Evolutionary conservation across 1,140 invertebrate genomes (phyloP).

Genomic region (Drosophila malerkotliana): DNA sequence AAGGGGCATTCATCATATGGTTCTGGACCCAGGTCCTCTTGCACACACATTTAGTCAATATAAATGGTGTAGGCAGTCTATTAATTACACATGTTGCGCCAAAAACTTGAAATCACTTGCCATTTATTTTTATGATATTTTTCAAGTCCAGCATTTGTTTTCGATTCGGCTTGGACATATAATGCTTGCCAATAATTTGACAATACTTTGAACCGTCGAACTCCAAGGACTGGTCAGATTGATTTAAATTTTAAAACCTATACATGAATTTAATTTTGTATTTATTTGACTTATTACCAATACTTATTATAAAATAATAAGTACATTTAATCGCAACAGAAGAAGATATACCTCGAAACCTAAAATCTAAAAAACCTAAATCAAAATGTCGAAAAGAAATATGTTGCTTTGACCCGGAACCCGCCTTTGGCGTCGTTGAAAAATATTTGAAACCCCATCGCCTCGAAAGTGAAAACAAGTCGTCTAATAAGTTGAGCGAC

Average conservation of each 20-base stretch:
- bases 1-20: slow-evolving; percentile 58
- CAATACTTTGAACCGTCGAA: background rate
- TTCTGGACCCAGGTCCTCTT: background rate
- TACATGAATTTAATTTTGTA: too few relatives aligned
- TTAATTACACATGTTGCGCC: slow-evolving; percentile 78
- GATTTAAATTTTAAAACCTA: too few relatives aligned
- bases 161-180: slow-evolving; percentile 39
- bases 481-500: slow-evolving; percentile 55
- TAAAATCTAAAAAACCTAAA: too few relatives aligned
- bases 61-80: slow-evolving; percentile 47
- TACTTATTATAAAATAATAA: too few relatives aligned
- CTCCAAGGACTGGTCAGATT: background rate
- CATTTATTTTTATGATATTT: slow-evolving; percentile 71
- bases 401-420: background rate
- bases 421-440: background rate
- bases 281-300: background rate
- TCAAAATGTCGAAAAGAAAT: background rate
- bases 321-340: too few relatives aligned
- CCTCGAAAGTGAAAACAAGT: slow-evolving; percentile 38
- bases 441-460: slow-evolving; percentile 10
- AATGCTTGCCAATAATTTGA: slow-evolving; percentile 58
- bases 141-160: slow-evolving; percentile 21
- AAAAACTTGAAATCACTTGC: slow-evolving; percentile 66
- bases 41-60: background rate
- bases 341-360: too few relatives aligned